Percentiles rank a stretch among this genome's conserved stretches.
Evolutionary conservation across 2,888 invertebrate species (phyloP).

Genomic region (Tipula confusa): DNA sequence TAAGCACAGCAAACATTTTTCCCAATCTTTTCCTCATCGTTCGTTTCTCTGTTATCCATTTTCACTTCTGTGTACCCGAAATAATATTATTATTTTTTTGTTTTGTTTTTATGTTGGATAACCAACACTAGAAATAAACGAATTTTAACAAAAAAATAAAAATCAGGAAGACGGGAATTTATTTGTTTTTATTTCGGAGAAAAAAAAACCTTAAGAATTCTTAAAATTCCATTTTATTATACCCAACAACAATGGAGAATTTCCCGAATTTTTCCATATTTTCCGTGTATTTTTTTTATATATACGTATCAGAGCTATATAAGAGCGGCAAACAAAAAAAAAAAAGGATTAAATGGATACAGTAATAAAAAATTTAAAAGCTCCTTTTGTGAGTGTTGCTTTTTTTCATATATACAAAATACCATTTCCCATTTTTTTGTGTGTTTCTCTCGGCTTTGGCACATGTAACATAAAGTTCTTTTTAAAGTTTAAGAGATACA

Average conservation of each 20-base stretch:
- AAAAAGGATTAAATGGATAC: constrained; percentile 25
- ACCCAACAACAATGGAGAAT: neutral
- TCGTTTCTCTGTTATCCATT: neutral
- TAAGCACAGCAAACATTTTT: neutral
- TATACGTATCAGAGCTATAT: neutral
- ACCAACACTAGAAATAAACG: constrained; percentile 15
- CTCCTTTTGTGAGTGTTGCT: neutral
- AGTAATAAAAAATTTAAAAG: neutral
- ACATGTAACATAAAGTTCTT: neutral
- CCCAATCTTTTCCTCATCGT: neutral
- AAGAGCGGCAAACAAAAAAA: neutral
- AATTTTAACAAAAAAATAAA: neutral
- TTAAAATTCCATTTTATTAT: neutral
- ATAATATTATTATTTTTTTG: neutral
- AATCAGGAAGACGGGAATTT: constrained; percentile 12
- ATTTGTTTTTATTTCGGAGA: neutral
- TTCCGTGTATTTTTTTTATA: neutral
- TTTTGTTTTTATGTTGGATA: constrained; percentile 8
- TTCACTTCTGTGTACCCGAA: neutral
- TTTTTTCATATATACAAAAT: neutral
- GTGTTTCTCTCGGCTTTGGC: neutral
- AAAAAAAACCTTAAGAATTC: constrained; percentile 7
- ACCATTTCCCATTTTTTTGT: neutral
- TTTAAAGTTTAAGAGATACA: constrained; percentile 14
- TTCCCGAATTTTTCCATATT: constrained; percentile 17